Conservation (phyloP, 2,113 vertebrate species). For the Rhipidura dahli region DNA sequence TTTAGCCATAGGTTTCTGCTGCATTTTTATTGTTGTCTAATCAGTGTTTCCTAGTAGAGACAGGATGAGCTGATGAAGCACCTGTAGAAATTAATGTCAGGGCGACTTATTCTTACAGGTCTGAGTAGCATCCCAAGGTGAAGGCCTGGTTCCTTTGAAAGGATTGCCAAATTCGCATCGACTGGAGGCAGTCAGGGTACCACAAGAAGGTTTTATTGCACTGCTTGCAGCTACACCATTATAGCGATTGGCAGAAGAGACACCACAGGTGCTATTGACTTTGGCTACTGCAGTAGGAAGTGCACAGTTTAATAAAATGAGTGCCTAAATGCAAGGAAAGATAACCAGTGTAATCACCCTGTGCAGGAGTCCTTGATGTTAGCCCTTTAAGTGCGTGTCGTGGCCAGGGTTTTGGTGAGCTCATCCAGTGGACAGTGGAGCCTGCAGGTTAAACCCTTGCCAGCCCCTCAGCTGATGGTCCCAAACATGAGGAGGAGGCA, state of each 20-base stretch:
- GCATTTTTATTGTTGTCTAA: background rate
- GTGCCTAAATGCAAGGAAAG: background rate
- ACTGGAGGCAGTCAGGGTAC: background rate
- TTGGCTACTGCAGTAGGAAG: background rate
- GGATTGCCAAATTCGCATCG: background rate
- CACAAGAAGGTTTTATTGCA: background rate
- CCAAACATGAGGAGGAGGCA: background rate
- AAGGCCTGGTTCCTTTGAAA: background rate
- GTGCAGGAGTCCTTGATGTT: background rate
- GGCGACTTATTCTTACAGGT: background rate
- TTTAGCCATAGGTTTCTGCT: background rate
- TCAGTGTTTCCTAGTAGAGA: background rate
- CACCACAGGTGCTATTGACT: background rate
- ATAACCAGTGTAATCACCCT: background rate
- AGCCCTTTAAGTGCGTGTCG: rapidly evolving
- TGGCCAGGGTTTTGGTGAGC: background rate
- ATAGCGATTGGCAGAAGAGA: background rate
- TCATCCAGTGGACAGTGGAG: background rate
- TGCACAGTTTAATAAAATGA: background rate
- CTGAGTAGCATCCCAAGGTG: background rate
- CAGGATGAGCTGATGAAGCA: background rate
- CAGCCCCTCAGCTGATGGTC: background rate
- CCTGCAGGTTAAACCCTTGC: background rate
- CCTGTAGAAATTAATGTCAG: background rate
- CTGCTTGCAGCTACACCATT: background rate